These are phyloP conservation scores for Chrosomus eos DNA, from an alignment of 2,797 vertebrate genomes.

Conservation along the genomic window DNA sequence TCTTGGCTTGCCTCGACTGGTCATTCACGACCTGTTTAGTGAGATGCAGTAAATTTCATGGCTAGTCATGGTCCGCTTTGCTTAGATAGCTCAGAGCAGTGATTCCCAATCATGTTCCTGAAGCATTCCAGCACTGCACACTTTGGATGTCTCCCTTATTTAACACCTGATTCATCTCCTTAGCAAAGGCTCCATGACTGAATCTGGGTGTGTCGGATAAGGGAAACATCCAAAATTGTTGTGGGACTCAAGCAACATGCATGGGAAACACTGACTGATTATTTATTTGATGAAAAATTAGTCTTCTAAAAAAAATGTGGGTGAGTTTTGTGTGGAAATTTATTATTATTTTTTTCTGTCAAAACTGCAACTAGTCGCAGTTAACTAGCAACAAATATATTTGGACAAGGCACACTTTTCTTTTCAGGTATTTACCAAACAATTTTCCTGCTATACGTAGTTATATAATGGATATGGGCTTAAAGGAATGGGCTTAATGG, in stretches of 20 bases:
- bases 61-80: neutral
- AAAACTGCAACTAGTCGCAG: too few relatives aligned
- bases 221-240: neutral
- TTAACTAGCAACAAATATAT: too few relatives aligned
- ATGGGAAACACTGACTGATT: neutral
- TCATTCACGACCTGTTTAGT: conserved; percentile 24
- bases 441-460: too few relatives aligned
- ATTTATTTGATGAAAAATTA: too few relatives aligned
- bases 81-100: neutral
- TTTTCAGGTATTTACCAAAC: too few relatives aligned
- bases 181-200: neutral
- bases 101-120: neutral
- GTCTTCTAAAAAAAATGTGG: neutral
- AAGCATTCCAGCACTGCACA: neutral
- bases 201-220: neutral
- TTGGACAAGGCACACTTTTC: too few relatives aligned
- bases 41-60: conserved; percentile 1
- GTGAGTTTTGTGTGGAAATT: too few relatives aligned
- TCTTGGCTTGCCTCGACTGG: conserved; percentile 59
- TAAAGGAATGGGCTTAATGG: too few relatives aligned
- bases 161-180: conserved; percentile 5
- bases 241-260: neutral
- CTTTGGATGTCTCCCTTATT: neutral
- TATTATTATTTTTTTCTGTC: too few relatives aligned
- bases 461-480: too few relatives aligned